These are phyloP conservation scores for Epizoanthus rinbou DNA, from an alignment of 92 coral and sea anemone species.

Conservation along the genomic window DNA sequence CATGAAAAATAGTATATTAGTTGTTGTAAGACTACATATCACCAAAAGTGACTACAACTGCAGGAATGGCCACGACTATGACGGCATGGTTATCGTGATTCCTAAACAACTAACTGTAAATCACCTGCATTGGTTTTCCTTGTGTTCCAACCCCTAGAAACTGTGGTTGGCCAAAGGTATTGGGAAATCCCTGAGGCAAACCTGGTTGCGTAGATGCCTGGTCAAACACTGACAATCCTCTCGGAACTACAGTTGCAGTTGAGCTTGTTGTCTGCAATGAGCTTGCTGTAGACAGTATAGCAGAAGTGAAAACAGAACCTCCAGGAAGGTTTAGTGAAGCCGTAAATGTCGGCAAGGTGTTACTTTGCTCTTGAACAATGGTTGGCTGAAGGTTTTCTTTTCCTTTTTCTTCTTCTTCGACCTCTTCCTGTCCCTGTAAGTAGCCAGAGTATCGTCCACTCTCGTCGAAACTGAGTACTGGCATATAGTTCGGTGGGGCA, in stretches of 20 bases:
- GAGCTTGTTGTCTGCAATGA: background rate
- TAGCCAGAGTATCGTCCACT: constrained; percentile 76
- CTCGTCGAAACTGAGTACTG: constrained; percentile 77
- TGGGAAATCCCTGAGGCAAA: background rate
- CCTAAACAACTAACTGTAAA: background rate
- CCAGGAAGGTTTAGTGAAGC: background rate
- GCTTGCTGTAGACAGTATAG: constrained; percentile 10
- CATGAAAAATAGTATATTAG: no score
- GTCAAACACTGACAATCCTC: constrained; percentile 11
- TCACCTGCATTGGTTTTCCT: constrained; percentile 2
- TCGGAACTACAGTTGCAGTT: background rate
- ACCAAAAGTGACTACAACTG: background rate
- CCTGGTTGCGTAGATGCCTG: background rate
- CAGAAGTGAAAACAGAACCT: background rate
- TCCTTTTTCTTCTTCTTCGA: constrained; percentile 34
- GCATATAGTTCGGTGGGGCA: constrained; percentile 77
- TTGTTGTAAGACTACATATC: no score
- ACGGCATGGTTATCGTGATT: background rate
- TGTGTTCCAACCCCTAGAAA: background rate
- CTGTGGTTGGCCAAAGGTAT: background rate
- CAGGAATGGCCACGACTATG: background rate
- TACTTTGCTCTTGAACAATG: background rate
- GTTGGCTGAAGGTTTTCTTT: constrained; percentile 2
- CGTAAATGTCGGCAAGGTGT: background rate
- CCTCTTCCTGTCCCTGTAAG: constrained; percentile 21